These are phyloP conservation scores for Sebastes matsubarae DNA, from an alignment of 2,797 vertebrate species.

Conservation along the genomic window DNA sequence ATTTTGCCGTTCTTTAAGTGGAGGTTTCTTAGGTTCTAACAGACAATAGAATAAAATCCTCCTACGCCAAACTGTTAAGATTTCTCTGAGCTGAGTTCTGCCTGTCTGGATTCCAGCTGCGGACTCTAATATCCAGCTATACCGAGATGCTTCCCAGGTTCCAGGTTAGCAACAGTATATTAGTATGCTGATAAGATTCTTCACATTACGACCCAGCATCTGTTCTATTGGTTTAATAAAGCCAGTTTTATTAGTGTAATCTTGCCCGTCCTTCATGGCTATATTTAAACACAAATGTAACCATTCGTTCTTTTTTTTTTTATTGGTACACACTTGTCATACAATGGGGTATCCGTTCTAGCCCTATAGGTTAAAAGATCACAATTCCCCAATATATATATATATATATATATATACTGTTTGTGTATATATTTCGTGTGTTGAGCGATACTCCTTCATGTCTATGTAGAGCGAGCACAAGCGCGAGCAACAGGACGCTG, in stretches of 20 bases:
- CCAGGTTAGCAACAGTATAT: constrained; percentile 1
- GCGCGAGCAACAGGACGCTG: no score
- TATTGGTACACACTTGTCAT: neutral
- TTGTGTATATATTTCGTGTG: no score
- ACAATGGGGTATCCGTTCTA: neutral
- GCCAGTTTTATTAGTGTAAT: constrained; percentile 19
- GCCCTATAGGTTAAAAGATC: neutral
- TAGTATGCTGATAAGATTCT: constrained; percentile 11
- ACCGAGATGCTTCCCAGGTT: neutral
- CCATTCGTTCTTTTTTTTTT: neutral
- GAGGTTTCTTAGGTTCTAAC: neutral
- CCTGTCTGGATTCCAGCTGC: neutral
- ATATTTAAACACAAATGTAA: neutral
- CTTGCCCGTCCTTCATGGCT: neutral
- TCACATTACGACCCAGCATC: constrained; percentile 14
- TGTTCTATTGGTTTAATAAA: constrained; percentile 32
- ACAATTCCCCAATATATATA: neutral
- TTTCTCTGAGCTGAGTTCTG: neutral
- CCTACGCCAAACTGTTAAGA: neutral
- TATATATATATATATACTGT: no score
- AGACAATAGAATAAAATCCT: neutral
- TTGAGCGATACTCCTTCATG: no score
- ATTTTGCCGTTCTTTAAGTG: neutral
- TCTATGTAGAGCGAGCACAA: no score
- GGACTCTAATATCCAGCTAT: neutral